Conservation (phyloP, 2,888 invertebrate genomes). For the Pterobdella sp. region DNA sequence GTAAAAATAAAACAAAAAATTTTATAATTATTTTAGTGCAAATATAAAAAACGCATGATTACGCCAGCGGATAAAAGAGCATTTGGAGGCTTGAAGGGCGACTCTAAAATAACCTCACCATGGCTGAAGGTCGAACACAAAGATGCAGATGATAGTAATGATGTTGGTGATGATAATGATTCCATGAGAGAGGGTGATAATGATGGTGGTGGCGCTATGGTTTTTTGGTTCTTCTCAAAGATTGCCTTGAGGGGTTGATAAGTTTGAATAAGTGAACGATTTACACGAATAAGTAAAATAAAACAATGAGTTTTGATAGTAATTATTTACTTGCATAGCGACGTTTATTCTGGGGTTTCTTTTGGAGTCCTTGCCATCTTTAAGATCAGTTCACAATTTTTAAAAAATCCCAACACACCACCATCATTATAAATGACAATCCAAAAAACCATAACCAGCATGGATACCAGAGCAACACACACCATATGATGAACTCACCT, state of each 20-base stretch:
- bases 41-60: no score
- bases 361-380: background rate
- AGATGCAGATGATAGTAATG: background rate
- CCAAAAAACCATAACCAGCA: background rate
- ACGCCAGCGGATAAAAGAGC: no score
- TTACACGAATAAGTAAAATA: background rate
- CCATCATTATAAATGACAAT: background rate
- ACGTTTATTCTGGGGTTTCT: conserved; percentile 6
- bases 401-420: no score
- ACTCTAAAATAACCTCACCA: no score
- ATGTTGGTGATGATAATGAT: background rate
- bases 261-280: background rate
- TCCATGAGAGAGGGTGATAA: background rate
- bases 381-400: background rate
- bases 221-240: conserved; percentile 4
- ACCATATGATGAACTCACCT: background rate
- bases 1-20: no score
- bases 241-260: background rate
- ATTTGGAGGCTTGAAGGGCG: no score
- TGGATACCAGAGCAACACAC: background rate
- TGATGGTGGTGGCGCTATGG: background rate
- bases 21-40: no score
- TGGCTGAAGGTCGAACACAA: background rate
- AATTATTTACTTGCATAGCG: conserved; percentile 1
- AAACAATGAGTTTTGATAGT: background rate